phyloP scores from a whole-genome alignment of 2,113 vertebrate species.

The Mustela lutreola region DNA sequence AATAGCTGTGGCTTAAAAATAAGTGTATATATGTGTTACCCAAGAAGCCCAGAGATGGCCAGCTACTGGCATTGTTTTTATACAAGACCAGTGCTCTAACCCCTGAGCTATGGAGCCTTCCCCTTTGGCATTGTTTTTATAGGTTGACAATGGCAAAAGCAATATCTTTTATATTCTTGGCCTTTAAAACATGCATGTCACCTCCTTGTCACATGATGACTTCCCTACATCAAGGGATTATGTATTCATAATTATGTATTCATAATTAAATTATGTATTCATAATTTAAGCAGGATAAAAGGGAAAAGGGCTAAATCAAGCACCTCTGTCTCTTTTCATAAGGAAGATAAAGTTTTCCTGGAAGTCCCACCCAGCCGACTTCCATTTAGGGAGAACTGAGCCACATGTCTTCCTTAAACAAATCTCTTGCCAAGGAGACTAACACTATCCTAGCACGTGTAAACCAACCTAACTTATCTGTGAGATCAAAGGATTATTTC shows the following conservation, averaged over 20 bases:
- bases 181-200: not conserved
- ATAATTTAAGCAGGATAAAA: not conserved
- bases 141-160: not conserved
- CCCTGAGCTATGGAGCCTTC: too few species aligned
- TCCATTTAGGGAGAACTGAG: not conserved
- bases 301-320: not conserved
- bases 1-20: not conserved
- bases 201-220: not conserved
- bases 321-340: conserved; percentile 1
- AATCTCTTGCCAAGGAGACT: not conserved
- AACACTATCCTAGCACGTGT: not conserved
- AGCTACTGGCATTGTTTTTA: not conserved
- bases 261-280: too few species aligned
- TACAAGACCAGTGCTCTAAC: not conserved
- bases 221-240: not conserved
- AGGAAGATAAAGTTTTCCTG: not conserved
- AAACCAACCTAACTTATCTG: conserved; percentile 30
- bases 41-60: not conserved
- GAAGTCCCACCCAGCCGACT: not conserved
- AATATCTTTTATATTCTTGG: not conserved
- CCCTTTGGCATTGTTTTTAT: not conserved
- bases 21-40: not conserved
- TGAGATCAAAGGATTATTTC: conserved; percentile 1
- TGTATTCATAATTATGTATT: not conserved
- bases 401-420: not conserved